Evolutionary conservation across 92 coral and sea anemone species (phyloP).

Genomic region (Ricordea florida): DNA sequence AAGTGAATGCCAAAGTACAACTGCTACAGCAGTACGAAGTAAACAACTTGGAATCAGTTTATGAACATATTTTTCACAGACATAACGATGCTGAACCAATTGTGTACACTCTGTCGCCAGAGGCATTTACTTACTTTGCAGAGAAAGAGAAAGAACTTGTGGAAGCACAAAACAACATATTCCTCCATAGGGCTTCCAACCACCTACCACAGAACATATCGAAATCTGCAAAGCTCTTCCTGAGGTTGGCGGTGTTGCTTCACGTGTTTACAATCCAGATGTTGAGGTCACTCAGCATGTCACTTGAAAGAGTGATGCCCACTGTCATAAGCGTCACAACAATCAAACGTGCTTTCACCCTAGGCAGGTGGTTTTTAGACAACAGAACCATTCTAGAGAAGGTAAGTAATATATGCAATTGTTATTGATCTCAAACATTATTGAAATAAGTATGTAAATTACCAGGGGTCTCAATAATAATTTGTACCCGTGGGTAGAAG

Average conservation of each 20-base stretch:
- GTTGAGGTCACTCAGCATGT: neutral
- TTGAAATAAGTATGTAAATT: too few species aligned
- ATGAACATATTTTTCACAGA: constrained; percentile 23
- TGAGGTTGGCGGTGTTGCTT: constrained; percentile 8
- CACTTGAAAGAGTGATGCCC: neutral
- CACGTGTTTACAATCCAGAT: constrained; percentile 12
- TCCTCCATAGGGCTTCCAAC: neutral
- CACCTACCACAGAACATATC: constrained; percentile 20
- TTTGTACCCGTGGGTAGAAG: too few species aligned
- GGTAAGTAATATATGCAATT: neutral
- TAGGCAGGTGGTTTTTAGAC: constrained; percentile 25
- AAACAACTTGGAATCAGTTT: constrained; percentile 5
- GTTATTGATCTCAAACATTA: too few species aligned
- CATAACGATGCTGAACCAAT: neutral
- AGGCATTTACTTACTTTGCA: constrained; percentile 11
- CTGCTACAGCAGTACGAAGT: constrained; percentile 20
- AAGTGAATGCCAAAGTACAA: constrained; percentile 18
- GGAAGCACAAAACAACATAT: constrained; percentile 20
- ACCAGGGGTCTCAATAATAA: too few species aligned
- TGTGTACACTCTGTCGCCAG: constrained; percentile 1
- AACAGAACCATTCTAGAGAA: constrained; percentile 13
- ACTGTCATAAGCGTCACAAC: neutral
- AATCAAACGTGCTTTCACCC: neutral
- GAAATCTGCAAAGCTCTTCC: constrained; percentile 16
- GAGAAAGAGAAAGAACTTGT: constrained; percentile 26